A percentile compares a stretch with the other conserved stretches of the same genome.
Evolutionary conservation across 2,113 vertebrate genomes (phyloP).

Genomic region (Ameiurus melas): DNA sequence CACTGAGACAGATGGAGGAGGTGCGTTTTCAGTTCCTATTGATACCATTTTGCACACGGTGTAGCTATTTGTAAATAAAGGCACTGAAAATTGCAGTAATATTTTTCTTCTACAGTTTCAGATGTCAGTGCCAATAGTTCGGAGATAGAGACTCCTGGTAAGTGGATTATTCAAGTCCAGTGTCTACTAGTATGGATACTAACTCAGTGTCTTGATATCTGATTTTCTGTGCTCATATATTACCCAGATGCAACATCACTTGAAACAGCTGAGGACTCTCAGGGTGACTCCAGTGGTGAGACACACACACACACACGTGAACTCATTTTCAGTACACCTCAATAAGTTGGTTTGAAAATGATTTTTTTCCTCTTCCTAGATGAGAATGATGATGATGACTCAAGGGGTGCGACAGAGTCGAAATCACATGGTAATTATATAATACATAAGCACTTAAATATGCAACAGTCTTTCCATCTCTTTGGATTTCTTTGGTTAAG

Average conservation of each 20-base stretch:
- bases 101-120: neutral
- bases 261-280: conserved; percentile 32
- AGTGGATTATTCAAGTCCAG: neutral
- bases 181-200: neutral
- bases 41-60: neutral
- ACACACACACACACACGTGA: no score
- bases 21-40: neutral
- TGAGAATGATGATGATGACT: conserved; percentile 25
- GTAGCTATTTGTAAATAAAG: neutral
- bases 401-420: conserved; percentile 26
- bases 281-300: conserved; percentile 30
- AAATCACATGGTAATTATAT: conserved; percentile 39
- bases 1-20: conserved; percentile 44
- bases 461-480: neutral
- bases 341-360: neutral
- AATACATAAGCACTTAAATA: neutral
- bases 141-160: conserved; percentile 19
- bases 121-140: neutral
- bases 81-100: neutral
- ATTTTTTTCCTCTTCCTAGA: conserved; percentile 10
- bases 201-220: neutral
- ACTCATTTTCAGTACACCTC: no score
- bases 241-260: conserved; percentile 1
- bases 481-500: neutral
- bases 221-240: neutral